A percentile compares a stretch with the other conserved stretches of the same genome.
These are phyloP conservation scores for Trypoxylus dichotomus DNA, from an alignment of 1,140 invertebrate species.

Conservation along the genomic window DNA sequence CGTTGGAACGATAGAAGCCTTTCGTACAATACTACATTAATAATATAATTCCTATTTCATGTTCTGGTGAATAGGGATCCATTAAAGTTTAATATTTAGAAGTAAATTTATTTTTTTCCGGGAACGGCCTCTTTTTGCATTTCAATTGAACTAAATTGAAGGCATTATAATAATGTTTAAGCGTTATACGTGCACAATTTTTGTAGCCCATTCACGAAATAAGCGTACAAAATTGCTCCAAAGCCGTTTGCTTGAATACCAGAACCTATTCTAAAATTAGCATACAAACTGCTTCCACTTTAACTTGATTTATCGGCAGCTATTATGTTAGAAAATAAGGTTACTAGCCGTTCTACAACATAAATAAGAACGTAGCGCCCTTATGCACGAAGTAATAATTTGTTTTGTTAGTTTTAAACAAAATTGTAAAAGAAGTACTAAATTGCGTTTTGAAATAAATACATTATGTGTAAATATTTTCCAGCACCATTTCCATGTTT, in stretches of 20 bases:
- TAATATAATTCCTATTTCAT: not conserved
- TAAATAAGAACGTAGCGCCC: slow-evolving; percentile 10
- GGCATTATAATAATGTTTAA: not conserved
- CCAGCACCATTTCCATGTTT: too few species aligned
- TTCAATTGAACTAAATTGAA: not conserved
- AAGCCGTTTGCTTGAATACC: not conserved
- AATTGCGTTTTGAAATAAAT: not conserved
- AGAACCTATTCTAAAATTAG: slow-evolving; percentile 20
- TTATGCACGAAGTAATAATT: not conserved
- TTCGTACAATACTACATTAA: not conserved
- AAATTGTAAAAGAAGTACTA: not conserved
- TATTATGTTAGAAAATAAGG: slow-evolving; percentile 4
- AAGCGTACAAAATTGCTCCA: not conserved
- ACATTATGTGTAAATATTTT: too few species aligned
- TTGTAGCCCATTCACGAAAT: not conserved
- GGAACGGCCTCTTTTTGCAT: not conserved
- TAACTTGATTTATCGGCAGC: not conserved
- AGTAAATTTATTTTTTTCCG: not conserved
- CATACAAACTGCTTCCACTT: slow-evolving; percentile 17
- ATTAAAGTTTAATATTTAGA: not conserved
- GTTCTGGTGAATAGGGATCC: not conserved
- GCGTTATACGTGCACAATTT: not conserved
- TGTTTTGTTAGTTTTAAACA: not conserved
- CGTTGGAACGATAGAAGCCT: not conserved
- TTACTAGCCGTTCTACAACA: not conserved